These are phyloP conservation scores for Folsomia candida DNA, from an alignment of 2,888 invertebrate genomes.

Conservation along the genomic window DNA sequence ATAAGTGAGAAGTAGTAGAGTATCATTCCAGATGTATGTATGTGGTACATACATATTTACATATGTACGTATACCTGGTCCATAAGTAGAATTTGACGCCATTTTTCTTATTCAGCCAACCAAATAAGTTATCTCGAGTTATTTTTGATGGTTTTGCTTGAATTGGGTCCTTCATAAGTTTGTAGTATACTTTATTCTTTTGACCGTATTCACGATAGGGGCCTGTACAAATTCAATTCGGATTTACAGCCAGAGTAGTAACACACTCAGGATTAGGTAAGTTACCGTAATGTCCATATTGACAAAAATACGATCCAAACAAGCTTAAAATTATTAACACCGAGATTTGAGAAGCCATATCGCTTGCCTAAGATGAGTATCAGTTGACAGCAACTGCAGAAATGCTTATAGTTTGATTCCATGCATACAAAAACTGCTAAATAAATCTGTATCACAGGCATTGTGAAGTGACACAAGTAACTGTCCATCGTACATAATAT, in stretches of 20 bases:
- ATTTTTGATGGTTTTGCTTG: conserved; percentile 39
- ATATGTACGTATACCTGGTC: conserved; percentile 35
- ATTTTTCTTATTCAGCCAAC: conserved; percentile 44
- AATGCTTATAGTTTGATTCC: no score
- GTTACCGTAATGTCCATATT: conserved; percentile 25
- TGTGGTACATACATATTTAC: background rate
- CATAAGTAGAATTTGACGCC: conserved; percentile 42
- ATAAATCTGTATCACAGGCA: no score
- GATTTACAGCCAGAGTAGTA: no score
- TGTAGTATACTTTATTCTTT: conserved; percentile 24
- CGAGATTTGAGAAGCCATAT: background rate
- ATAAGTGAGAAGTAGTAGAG: background rate
- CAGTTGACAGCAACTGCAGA: no score
- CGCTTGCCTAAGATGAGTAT: no score
- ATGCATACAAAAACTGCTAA: no score
- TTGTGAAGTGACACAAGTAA: no score
- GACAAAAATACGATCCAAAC: background rate
- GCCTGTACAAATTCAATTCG: no score
- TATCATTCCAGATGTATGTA: background rate
- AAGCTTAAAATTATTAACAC: background rate
- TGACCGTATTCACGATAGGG: conserved; percentile 21
- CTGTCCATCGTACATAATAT: no score
- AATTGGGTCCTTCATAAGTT: conserved; percentile 37
- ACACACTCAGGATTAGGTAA: no score
- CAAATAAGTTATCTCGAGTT: conserved; percentile 41